Evolutionary conservation across 1,140 invertebrate genomes (phyloP).

Genomic region (Sitobion miscanthi): DNA sequence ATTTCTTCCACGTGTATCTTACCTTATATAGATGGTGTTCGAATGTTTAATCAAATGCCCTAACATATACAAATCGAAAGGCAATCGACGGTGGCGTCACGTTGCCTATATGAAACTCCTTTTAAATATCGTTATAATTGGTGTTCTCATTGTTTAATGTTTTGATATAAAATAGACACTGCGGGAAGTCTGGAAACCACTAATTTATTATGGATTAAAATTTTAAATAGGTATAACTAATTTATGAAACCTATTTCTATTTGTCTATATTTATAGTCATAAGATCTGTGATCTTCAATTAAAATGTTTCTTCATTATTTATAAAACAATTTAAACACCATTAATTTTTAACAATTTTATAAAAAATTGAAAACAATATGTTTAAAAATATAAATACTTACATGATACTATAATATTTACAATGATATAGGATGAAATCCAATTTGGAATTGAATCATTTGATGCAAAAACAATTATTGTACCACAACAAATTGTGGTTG

Average conservation of each 20-base stretch:
- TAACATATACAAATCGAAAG: not conserved
- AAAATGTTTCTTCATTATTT: not conserved
- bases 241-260: not conserved
- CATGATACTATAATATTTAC: no score
- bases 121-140: not conserved
- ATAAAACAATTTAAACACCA: not conserved
- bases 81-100: not conserved
- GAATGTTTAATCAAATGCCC: not conserved
- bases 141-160: no score
- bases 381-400: not conserved
- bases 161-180: no score
- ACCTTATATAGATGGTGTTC: not conserved
- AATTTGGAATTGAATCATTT: conserved; percentile 25
- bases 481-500: conserved; percentile 39
- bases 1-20: not conserved
- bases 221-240: not conserved
- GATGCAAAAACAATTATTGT: conserved; percentile 44
- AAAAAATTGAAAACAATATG: not conserved
- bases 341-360: not conserved
- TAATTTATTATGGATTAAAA: not conserved
- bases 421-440: conserved; percentile 30
- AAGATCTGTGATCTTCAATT: not conserved
- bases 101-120: not conserved
- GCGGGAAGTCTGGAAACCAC: not conserved
- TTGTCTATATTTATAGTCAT: no score